phyloP scores from a whole-genome alignment of 2,888 invertebrate genomes.

The Steromphala cineraria region DNA sequence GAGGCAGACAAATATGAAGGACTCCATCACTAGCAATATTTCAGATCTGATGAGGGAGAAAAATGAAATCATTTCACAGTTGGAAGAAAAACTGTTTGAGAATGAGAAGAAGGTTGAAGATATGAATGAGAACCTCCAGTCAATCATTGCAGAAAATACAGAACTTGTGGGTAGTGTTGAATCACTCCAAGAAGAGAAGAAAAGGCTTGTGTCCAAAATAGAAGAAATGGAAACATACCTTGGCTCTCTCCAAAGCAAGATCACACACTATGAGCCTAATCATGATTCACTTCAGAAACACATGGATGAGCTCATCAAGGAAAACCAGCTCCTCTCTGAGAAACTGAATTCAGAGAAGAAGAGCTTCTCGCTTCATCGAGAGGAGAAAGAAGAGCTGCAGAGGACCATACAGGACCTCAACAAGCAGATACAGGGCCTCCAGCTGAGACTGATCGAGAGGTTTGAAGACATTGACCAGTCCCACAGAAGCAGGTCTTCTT shows the following conservation, averaged over 20 bases:
- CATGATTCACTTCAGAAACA: slow-evolving; percentile 56
- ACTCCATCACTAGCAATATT: slow-evolving; percentile 66
- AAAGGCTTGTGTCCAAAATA: slow-evolving; percentile 53
- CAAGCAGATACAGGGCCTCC: slow-evolving; percentile 50
- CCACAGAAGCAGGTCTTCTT: background rate
- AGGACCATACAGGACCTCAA: slow-evolving; percentile 53
- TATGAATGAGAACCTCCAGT: slow-evolving; percentile 65
- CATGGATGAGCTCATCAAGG: slow-evolving; percentile 58
- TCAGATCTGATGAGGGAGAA: slow-evolving; percentile 87
- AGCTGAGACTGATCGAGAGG: slow-evolving; percentile 46
- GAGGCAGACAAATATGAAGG: slow-evolving; percentile 78
- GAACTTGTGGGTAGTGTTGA: slow-evolving; percentile 54
- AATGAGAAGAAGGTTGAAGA: slow-evolving; percentile 68
- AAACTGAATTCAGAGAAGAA: slow-evolving; percentile 48
- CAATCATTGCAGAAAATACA: slow-evolving; percentile 60
- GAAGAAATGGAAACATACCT: slow-evolving; percentile 56
- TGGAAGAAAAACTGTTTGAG: slow-evolving; percentile 84
- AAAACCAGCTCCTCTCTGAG: slow-evolving; percentile 56
- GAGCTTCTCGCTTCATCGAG: slow-evolving; percentile 31
- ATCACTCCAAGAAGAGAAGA: slow-evolving; percentile 58
- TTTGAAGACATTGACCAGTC: slow-evolving; percentile 28
- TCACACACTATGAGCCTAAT: slow-evolving; percentile 59
- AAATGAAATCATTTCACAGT: slow-evolving; percentile 89
- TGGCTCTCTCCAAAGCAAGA: slow-evolving; percentile 47
- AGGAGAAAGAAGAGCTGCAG: slow-evolving; percentile 54